These are phyloP conservation scores for Macrocentrus cingulum DNA, from an alignment of 1,140 invertebrate genomes.

Conservation along the genomic window DNA sequence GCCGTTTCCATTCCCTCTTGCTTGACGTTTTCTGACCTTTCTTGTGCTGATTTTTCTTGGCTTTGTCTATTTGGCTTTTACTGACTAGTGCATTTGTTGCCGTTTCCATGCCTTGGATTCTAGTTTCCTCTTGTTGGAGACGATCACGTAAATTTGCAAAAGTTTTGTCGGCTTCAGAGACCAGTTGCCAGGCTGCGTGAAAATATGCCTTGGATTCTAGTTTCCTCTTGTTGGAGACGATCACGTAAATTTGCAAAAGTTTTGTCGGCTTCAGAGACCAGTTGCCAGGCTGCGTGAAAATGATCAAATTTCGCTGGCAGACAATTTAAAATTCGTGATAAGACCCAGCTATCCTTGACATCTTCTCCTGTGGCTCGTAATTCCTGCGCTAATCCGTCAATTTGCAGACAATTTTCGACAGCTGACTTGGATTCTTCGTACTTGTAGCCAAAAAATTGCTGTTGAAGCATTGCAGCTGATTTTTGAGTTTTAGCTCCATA, in stretches of 20 bases:
- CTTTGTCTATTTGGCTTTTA: too few species aligned
- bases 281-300: constrained; percentile 31
- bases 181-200: constrained; percentile 28
- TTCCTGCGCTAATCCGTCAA: constrained; percentile 23
- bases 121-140: constrained; percentile 30
- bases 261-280: constrained; percentile 13
- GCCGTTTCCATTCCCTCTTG: constrained; percentile 5
- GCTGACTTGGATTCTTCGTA: constrained; percentile 29
- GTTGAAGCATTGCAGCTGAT: constrained; percentile 27
- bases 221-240: constrained; percentile 30
- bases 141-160: constrained; percentile 26
- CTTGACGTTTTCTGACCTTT: constrained; percentile 22
- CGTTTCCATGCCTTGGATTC: constrained; percentile 7
- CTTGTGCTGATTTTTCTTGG: neutral
- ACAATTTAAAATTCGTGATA: constrained; percentile 28
- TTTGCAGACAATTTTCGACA: constrained; percentile 31
- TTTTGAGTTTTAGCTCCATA: constrained; percentile 32
- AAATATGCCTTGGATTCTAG: constrained; percentile 26
- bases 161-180: constrained; percentile 16
- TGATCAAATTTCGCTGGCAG: constrained; percentile 29
- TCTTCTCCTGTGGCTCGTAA: constrained; percentile 23
- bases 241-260: constrained; percentile 26
- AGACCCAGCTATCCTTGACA: constrained; percentile 31
- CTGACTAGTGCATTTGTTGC: neutral
- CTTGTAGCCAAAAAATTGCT: constrained; percentile 31